Conservation (phyloP, 2,113 vertebrate species). For the Spilogale gracilis region DNA sequence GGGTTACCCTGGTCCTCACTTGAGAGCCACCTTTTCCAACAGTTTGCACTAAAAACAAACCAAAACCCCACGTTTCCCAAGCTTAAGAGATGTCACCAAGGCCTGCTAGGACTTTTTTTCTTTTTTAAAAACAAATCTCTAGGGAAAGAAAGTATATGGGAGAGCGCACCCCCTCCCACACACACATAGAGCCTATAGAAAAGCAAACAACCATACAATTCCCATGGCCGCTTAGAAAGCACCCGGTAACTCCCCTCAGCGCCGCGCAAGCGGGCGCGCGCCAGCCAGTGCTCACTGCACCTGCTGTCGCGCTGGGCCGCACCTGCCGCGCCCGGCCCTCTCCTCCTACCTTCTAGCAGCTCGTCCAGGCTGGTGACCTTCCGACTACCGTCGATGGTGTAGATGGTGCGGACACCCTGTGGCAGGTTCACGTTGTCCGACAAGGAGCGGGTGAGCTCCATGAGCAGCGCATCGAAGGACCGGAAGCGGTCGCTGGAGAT, state of each 20-base stretch:
- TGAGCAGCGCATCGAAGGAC: slow-evolving; percentile 96
- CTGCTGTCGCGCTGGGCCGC: slow-evolving; percentile 26
- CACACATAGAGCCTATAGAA: background rate
- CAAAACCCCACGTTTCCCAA: background rate
- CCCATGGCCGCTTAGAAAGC: background rate
- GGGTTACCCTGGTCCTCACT: background rate
- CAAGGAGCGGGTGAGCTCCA: slow-evolving; percentile 96
- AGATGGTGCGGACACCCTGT: slow-evolving; percentile 96
- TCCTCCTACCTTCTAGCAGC: slow-evolving; percentile 91
- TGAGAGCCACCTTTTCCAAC: background rate
- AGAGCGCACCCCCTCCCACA: background rate
- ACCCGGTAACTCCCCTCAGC: background rate
- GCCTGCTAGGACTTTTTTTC: background rate
- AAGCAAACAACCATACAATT: background rate
- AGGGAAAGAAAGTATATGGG: background rate
- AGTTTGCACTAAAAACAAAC: background rate
- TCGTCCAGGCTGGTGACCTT: slow-evolving; percentile 96
- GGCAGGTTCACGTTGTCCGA: slow-evolving; percentile 97
- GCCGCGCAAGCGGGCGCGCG: background rate
- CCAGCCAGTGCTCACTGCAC: background rate
- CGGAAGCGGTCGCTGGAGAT: slow-evolving; percentile 96
- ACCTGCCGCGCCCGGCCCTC: background rate
- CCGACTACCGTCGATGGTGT: slow-evolving; percentile 93
- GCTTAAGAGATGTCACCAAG: background rate
- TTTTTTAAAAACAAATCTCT: background rate